Conservation (phyloP, 2,888 invertebrate genomes). For the Uloborus plumipes region DNA sequence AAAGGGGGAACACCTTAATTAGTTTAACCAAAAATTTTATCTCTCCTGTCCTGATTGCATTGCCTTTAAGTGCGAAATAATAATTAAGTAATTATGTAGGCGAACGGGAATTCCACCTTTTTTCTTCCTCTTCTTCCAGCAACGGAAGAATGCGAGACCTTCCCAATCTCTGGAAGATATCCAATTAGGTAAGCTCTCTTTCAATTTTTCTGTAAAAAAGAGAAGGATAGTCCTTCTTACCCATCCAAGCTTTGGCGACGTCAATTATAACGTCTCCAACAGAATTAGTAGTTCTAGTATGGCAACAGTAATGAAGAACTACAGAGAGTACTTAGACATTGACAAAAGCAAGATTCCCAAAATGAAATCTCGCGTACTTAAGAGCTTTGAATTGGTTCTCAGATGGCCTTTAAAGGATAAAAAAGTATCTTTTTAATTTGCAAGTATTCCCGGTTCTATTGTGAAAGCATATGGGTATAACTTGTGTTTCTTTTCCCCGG, state of each 20-base stretch:
- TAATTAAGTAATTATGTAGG: slow-evolving; percentile 62
- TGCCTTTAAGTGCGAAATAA: slow-evolving; percentile 62
- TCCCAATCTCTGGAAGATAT: slow-evolving; percentile 39
- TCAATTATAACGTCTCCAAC: slow-evolving; percentile 9
- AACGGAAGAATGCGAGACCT: slow-evolving; percentile 1
- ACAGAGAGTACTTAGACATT: background rate
- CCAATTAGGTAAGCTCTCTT: slow-evolving; percentile 59
- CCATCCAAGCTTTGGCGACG: background rate
- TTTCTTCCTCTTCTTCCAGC: slow-evolving; percentile 10
- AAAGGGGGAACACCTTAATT: slow-evolving; percentile 53
- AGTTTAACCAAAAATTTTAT: slow-evolving; percentile 64
- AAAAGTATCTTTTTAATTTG: no score
- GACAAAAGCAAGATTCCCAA: background rate
- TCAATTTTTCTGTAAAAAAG: slow-evolving; percentile 50
- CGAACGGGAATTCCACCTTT: slow-evolving; percentile 31
- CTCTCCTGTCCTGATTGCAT: slow-evolving; percentile 52
- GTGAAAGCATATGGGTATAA: no score
- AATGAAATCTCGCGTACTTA: no score
- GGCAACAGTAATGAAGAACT: slow-evolving; percentile 25
- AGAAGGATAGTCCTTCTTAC: background rate
- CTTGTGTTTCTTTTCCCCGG: no score
- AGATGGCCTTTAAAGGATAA: no score
- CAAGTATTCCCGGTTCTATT: no score
- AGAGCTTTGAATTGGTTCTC: no score
- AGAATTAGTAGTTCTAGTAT: background rate